Percentiles rank a stretch among this genome's conserved stretches.
These are phyloP conservation scores for Rapana venosa DNA, from an alignment of 2,888 invertebrate genomes.

Conservation along the genomic window DNA sequence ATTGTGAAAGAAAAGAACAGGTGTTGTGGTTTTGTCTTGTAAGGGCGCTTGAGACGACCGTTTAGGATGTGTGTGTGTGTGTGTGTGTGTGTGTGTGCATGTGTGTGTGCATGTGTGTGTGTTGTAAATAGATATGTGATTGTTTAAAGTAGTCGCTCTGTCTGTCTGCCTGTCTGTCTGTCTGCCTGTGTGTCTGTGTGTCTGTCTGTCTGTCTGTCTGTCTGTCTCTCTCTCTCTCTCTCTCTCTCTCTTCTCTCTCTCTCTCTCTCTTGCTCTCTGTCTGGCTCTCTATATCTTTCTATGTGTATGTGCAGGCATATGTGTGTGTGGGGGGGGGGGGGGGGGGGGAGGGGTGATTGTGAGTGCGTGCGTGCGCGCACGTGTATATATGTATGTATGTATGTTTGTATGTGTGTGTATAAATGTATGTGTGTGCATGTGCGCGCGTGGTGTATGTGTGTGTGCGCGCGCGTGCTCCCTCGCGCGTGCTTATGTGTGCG, in stretches of 20 bases:
- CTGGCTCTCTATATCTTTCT: neutral
- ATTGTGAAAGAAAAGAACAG: neutral
- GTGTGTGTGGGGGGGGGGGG: constrained; percentile 7
- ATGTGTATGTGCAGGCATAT: constrained; percentile 8
- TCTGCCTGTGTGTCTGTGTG: neutral
- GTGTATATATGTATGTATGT: constrained; percentile 26
- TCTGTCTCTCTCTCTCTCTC: neutral
- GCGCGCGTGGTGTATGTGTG: no score
- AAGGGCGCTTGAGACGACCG: neutral
- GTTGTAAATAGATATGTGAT: neutral
- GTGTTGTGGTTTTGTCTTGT: neutral
- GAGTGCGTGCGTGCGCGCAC: no score
- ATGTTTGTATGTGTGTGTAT: neutral
- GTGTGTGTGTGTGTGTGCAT: neutral
- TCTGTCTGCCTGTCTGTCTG: neutral
- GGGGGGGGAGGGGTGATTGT: neutral
- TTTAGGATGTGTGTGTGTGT: neutral
- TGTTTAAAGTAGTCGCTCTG: neutral
- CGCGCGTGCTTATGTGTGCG: neutral
- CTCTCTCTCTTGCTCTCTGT: constrained; percentile 3
- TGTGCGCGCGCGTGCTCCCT: neutral
- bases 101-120: neutral
- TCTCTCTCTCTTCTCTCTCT: neutral
- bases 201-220: neutral
- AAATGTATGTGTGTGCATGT: neutral